phyloP scores from a whole-genome alignment of 2,113 vertebrate species.

The Himantopus leucocephalus region DNA sequence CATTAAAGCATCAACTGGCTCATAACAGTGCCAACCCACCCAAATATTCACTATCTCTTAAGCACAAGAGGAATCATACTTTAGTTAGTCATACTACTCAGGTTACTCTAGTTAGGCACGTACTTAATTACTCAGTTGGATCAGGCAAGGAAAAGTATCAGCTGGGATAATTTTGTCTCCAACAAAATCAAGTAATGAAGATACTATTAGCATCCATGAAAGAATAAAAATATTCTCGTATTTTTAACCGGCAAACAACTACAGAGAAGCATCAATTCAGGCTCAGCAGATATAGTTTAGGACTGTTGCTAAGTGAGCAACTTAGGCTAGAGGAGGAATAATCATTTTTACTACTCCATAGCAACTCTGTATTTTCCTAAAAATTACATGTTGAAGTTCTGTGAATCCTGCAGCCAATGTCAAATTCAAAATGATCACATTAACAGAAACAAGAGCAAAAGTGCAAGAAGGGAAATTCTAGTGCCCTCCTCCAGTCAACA shows the following conservation, averaged over 20 bases:
- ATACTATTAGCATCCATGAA: not conserved
- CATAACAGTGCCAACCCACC: not conserved
- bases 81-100: not conserved
- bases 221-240: not conserved
- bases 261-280: not conserved
- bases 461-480: not conserved
- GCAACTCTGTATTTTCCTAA: conserved; percentile 23
- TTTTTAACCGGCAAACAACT: not conserved
- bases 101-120: not conserved
- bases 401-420: not conserved
- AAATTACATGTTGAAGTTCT: not conserved
- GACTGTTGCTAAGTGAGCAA: conserved; percentile 47
- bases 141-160: not conserved
- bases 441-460: not conserved
- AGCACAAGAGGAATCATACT: not conserved
- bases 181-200: not conserved
- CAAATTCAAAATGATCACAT: not conserved
- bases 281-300: not conserved
- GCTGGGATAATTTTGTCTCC: not conserved
- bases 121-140: not conserved
- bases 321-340: not conserved
- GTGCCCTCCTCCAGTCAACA: not conserved
- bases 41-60: not conserved
- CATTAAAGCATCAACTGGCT: not conserved
- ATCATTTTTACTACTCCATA: conserved; percentile 10